phyloP scores from a whole-genome alignment of 2,888 invertebrate species.

The Neoascia interrupta region DNA sequence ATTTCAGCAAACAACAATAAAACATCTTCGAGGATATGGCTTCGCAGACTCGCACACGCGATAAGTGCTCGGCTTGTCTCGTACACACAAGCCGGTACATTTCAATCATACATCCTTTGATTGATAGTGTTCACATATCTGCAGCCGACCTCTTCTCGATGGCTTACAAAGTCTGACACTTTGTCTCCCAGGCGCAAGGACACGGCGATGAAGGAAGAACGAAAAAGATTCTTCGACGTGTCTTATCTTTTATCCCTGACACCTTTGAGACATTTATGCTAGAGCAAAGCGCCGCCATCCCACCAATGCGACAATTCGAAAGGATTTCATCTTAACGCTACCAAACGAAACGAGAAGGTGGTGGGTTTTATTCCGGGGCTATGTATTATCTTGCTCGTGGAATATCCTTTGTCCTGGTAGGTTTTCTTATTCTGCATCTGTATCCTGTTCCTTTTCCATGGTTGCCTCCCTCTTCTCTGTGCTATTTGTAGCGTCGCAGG shows the following conservation, averaged over 20 bases:
- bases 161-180: neutral
- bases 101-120: slow-evolving; percentile 66
- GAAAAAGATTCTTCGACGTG: slow-evolving; percentile 53
- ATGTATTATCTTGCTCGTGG: slow-evolving; percentile 51
- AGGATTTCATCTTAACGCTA: slow-evolving; percentile 55
- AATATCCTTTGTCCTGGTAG: slow-evolving; percentile 47
- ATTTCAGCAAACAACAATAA: neutral
- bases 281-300: slow-evolving; percentile 27
- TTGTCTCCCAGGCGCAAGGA: neutral
- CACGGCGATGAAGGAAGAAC: slow-evolving; percentile 1
- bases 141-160: neutral
- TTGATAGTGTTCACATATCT: slow-evolving; percentile 62
- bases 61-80: slow-evolving; percentile 35
- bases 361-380: slow-evolving; percentile 58
- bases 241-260: slow-evolving; percentile 64
- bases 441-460: neutral
- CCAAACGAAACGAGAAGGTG: neutral
- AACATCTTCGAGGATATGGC: neutral
- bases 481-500: slow-evolving; percentile 9
- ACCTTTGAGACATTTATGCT: slow-evolving; percentile 63
- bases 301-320: slow-evolving; percentile 46
- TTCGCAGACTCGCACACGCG: slow-evolving; percentile 6
- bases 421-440: slow-evolving; percentile 26
- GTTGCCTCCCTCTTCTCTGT: neutral
- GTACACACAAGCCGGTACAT: slow-evolving; percentile 46